Evolutionary conservation across 2,113 vertebrate species (phyloP).

Genomic region (Entomyzon cyanotis): DNA sequence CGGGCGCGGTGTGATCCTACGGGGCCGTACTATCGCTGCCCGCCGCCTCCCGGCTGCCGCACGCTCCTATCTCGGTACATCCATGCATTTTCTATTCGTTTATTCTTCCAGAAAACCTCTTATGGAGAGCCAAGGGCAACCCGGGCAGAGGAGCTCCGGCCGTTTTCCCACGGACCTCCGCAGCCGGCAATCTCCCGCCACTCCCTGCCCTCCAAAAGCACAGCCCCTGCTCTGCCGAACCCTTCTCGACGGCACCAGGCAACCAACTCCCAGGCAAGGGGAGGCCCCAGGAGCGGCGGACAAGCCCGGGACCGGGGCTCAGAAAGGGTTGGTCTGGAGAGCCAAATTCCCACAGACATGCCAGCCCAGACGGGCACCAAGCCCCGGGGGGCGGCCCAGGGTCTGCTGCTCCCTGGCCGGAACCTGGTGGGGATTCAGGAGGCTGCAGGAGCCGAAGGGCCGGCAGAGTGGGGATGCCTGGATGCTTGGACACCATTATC

Average conservation of each 20-base stretch:
- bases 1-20: neutral
- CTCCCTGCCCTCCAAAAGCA: neutral
- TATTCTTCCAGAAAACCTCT: neutral
- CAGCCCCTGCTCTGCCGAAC: neutral
- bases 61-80: neutral
- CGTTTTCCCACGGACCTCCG: neutral
- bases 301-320: too few relatives aligned
- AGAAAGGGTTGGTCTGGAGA: accelerated
- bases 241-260: neutral
- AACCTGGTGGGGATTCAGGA: accelerated
- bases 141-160: too few relatives aligned
- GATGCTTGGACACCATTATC: neutral
- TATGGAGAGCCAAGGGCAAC: neutral
- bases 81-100: neutral
- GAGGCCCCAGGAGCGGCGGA: neutral
- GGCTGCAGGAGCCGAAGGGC: neutral
- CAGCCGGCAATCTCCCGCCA: neutral
- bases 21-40: neutral
- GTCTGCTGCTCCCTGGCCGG: accelerated
- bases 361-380: accelerated
- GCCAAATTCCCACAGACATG: accelerated
- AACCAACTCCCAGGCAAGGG: neutral
- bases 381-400: accelerated
- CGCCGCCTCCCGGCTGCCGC: neutral
- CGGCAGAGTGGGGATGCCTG: accelerated